These are phyloP conservation scores for Fratercula arctica DNA, from an alignment of 2,797 vertebrate genomes.

Conservation along the genomic window DNA sequence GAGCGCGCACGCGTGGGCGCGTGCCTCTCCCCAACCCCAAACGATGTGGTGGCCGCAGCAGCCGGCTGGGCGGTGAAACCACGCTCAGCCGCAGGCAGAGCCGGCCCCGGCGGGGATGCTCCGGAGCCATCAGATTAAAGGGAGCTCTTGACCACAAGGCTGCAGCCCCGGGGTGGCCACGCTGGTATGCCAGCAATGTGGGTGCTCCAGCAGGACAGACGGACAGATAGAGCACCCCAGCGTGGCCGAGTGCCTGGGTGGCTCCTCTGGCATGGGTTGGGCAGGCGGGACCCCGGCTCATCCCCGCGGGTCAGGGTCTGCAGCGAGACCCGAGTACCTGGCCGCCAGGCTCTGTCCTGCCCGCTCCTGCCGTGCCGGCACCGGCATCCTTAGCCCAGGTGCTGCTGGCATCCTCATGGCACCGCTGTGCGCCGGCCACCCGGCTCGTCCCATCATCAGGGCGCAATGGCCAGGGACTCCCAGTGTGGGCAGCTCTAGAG, in stretches of 20 bases:
- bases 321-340: fast-evolving
- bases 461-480: background rate
- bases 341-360: background rate
- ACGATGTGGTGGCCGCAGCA: background rate
- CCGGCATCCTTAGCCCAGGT: too few species aligned
- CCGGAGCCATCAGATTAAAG: slow-evolving; percentile 36
- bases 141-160: background rate
- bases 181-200: background rate
- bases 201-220: background rate
- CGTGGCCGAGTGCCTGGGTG: fast-evolving
- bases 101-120: background rate
- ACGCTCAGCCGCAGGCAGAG: background rate
- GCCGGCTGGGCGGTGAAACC: background rate
- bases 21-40: background rate
- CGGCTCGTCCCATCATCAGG: background rate
- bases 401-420: background rate
- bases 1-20: fast-evolving
- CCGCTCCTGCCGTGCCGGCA: background rate
- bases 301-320: background rate
- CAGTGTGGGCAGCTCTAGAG: background rate
- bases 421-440: fast-evolving
- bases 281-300: background rate
- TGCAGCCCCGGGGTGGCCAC: background rate
- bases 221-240: fast-evolving
- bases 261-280: background rate